Evolutionary conservation across 2,888 invertebrate species (phyloP), one percentile per base, ranked within the genome.

Genomic region (Salpingus planirostris): DNA sequence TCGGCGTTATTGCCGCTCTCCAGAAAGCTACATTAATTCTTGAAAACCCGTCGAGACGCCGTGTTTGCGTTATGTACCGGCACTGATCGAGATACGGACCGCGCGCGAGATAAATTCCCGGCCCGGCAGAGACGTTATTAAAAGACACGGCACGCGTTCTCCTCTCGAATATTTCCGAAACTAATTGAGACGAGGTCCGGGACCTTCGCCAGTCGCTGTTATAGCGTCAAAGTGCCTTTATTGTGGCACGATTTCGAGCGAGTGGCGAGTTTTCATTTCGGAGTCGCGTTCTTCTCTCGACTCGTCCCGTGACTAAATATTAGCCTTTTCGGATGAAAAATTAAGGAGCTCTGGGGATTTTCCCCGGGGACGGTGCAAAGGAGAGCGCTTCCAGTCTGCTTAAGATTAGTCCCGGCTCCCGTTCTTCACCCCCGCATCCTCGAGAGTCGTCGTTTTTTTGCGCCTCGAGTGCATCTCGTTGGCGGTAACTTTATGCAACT

Each of bases 11-110:
- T 39, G 37, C 38, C 36, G 39, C 36, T 29, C 47, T 47, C 33
- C 24, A 40, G 38, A 38, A 43, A 41, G 47, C 47, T 43, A 46
- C 50, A 49, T 49, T 49, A 45, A 47, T 46, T 48, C 50, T 42
- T 38, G 32, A 38, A 44, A 45, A 42, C 35, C 44, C 40, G 28
- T 24, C 32, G 31, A 42, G 32, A 33, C 35, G 33, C 31, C 23
- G 27, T 27, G 15, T 38, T 38, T 6, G 29, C 29, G 29, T 24
- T 27, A 30, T 15, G 30, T 41, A 34, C 22, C 33, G 14, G 24
- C 21, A 27, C 15, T 15, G 28, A 24, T 38, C 25, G n/a, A n/a
- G 23, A 21, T 22, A 21, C 13, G 13, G 11, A 21, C 7, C 27
- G n/a, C n/a, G n/a, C n/a, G n/a, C 15, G 27, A 18, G n/a, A 28